Base-by-base conservation (phyloP, 1,140 invertebrate genomes). In the Lepidostoma basale region DNA sequence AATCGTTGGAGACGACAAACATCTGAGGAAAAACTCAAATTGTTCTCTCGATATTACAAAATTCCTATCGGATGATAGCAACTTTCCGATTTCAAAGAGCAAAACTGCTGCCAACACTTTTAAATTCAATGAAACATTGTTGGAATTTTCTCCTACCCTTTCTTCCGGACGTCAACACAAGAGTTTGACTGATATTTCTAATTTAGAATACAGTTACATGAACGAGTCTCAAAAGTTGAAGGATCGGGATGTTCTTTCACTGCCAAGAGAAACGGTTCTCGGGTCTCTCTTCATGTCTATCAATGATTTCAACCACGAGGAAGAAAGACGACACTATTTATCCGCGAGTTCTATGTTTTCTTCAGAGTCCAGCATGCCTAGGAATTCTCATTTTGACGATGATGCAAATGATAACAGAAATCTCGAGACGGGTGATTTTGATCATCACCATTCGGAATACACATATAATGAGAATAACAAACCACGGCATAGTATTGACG, bases 1-100 rank as follows among this genome's bases (percentile, higher is more conserved):
- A 12, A 73, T 73, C 16, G 36, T 73, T 3, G 71, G 63, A n/a
- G 71, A 73, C 42, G 59, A 73, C 47, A 16, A 67, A 64, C 71
- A 73, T 59, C 16, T 73, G 22, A 33, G 45, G 3, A 68, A 40
- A 28, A 33, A 36, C 12, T 52, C 28, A 20, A 49, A 36, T 14
- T 62, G 59, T 20, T 64, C 60, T 45, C 25, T 62, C 9, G 60
- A 62, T 45, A 49, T 47, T 6, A 36, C 56, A 16, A 23, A 39
- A 16, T 60, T 60, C 42, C 6, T 60, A 14, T 60, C 56, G n/a
- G 14, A 60, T 26, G 36, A 60, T 1, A 25, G 36, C 10, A 40
- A 60, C 30, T 60, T 60, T 25, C 25, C 56, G 14, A 40, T 14
- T 10, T 56, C 52, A 10, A 8, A 22, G n/a, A n/a, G 42, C 22